Percentiles rank a stretch among this genome's conserved stretches.
phyloP scores from a whole-genome alignment of 1,140 invertebrate genomes.

The Bombus waltoni region DNA sequence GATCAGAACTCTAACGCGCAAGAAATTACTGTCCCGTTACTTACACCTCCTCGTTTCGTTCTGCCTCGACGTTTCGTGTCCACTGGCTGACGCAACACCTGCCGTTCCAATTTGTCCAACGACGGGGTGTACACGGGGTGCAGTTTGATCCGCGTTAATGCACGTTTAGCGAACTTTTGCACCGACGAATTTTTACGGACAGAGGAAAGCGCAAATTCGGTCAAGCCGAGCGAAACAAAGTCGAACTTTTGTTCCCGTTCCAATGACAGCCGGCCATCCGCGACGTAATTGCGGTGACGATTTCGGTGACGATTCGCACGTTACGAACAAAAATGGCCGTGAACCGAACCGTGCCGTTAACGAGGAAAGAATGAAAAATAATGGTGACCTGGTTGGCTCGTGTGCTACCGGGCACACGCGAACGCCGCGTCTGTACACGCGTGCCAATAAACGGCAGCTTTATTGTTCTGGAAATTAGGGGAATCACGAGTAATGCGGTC shows the following conservation, averaged over 20 bases:
- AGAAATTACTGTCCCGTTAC: not conserved
- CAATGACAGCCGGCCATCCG: not conserved
- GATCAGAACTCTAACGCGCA: not conserved
- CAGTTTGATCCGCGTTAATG: not conserved
- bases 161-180: not conserved
- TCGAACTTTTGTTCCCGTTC: not conserved
- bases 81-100: not conserved
- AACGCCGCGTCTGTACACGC: not conserved
- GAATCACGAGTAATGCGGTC: conserved; percentile 52
- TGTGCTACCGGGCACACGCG: not conserved
- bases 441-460: conserved; percentile 53
- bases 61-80: not conserved
- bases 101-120: conserved; percentile 31
- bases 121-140: not conserved
- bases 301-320: conserved; percentile 7
- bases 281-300: not conserved
- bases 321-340: conserved; percentile 9
- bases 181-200: not conserved
- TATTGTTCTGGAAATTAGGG: conserved; percentile 58
- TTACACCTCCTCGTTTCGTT: not conserved
- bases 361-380: conserved; percentile 38
- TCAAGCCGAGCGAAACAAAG: not conserved
- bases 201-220: not conserved
- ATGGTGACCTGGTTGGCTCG: conserved; percentile 40
- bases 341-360: not conserved